Evolutionary conservation across 2,797 vertebrate species (phyloP).

Genomic region (Ispidina picta): DNA sequence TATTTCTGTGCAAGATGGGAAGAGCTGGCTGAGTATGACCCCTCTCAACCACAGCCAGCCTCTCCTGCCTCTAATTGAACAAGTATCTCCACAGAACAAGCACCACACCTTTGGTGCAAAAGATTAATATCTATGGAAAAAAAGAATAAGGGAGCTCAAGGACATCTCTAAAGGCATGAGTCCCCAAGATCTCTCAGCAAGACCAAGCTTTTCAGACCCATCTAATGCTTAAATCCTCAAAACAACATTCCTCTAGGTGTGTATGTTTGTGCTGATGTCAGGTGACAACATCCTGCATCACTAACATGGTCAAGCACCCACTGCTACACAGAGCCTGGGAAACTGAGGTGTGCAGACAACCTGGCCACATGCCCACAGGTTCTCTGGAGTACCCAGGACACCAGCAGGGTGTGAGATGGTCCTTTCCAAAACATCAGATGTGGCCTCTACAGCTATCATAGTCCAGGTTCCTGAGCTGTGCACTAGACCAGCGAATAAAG

Average conservation of each 20-base stretch:
- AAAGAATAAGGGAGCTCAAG: not conserved
- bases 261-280: too few species aligned
- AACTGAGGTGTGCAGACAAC: not conserved
- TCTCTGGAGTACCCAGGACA: not conserved
- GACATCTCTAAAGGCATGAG: not conserved
- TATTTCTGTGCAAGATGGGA: not conserved
- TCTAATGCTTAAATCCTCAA: not conserved
- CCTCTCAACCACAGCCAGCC: not conserved
- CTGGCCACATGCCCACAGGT: accelerated
- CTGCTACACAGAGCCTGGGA: not conserved
- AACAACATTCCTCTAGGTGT: not conserved
- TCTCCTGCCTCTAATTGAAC: not conserved
- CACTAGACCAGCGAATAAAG: not conserved
- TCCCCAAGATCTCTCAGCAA: not conserved
- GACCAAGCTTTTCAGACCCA: not conserved
- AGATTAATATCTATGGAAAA: not conserved
- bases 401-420: not conserved
- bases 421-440: not conserved
- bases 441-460: not conserved
- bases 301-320: accelerated
- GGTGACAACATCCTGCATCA: not conserved
- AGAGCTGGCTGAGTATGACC: not conserved
- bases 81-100: not conserved
- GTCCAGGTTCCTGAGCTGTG: not conserved
- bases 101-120: not conserved